Evolutionary conservation across 1,140 invertebrate genomes (phyloP), one percentile per base, ranked within the genome.

Genomic region (Penaeus vannamei): DNA sequence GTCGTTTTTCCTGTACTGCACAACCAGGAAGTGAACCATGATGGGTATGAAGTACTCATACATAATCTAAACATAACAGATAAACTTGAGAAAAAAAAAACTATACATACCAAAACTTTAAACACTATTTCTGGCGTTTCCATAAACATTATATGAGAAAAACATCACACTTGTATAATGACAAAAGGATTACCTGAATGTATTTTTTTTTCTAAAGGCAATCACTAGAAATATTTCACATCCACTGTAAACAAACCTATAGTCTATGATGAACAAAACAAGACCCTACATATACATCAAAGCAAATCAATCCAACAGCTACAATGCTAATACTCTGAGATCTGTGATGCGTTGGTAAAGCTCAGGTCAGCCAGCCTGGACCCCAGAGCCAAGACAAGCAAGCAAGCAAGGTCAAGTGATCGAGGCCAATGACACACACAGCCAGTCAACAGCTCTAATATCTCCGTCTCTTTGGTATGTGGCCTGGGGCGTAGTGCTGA

Each of bases 31-130:
- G 59, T 84, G 81, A 88, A 72, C 80, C 66, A 72, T 84, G 87
- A 79, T 77, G 60, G 87, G 87, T 89, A 84, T 62, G 87, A 89
- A 89, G 82, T 84, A 82, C 82, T 89, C 87, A 83, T 89, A 89
- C 87, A 84, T 89, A 89, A 89, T 89, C 87, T 89, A 89, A 87
- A 89, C 82, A 89, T 89, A 89, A 89, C 85, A 86, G 85, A 76
- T 86, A 86, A 86, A 86, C 85, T n/a, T n/a, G n/a, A n/a, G n/a
- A n/a, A n/a, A n/a, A n/a, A n/a, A n/a, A n/a, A n/a, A n/a, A n/a
- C n/a, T n/a, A n/a, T n/a, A n/a, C n/a, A n/a, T n/a, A n/a, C n/a
- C n/a, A n/a, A n/a, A n/a, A n/a, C n/a, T n/a, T n/a, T n/a, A 86
- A 86, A 86, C 85, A 85, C 64, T 85, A 85, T 69, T 12, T 85